phyloP scores from a whole-genome alignment of 2,113 vertebrate genomes.

The Jaculus jaculus region DNA sequence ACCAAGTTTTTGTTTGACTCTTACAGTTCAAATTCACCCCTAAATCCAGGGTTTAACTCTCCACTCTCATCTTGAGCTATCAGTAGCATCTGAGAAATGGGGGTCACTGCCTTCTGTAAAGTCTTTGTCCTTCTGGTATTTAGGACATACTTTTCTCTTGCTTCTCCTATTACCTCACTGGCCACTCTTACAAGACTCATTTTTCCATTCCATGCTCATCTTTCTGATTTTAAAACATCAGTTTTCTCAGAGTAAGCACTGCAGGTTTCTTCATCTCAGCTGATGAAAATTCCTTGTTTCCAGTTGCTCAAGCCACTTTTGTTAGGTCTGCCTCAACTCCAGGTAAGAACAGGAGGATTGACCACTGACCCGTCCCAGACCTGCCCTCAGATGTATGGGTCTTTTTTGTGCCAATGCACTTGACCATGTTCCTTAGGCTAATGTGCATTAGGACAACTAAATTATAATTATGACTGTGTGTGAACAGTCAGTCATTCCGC shows the following conservation, averaged over 20 bases:
- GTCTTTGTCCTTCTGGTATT: neutral
- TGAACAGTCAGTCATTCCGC: neutral
- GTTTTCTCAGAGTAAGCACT: neutral
- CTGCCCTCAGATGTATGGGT: neutral
- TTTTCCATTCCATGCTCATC: neutral
- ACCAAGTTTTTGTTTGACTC: neutral
- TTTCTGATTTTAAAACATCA: neutral
- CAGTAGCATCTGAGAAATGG: neutral
- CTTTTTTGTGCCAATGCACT: neutral
- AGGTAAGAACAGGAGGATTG: neutral
- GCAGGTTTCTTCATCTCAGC: neutral
- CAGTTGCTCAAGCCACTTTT: neutral
- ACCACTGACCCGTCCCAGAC: neutral
- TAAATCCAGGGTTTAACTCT: neutral
- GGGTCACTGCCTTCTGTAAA: neutral
- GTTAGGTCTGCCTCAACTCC: neutral
- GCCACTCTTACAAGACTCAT: neutral
- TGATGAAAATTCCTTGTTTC: neutral
- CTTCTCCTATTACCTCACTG: neutral
- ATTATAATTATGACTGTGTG: neutral
- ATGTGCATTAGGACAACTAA: neutral
- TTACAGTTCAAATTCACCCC: neutral
- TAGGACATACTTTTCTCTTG: neutral
- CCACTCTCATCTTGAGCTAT: neutral
- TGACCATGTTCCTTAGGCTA: rapidly evolving